These are phyloP conservation scores for Grammomys surdaster DNA, from an alignment of 2,113 vertebrate species.

Conservation along the genomic window DNA sequence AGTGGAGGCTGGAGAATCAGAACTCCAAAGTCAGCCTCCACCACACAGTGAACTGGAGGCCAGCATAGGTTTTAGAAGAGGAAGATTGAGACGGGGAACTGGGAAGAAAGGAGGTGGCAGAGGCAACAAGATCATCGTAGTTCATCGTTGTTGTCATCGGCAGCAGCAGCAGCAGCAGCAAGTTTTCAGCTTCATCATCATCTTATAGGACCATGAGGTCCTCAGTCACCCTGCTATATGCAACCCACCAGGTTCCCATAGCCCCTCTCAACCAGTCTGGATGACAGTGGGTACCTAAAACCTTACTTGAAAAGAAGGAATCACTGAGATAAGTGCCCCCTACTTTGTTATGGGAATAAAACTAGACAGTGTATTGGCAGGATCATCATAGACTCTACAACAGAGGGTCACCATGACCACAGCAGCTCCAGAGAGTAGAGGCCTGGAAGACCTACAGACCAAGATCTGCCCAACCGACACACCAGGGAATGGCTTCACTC, in stretches of 20 bases:
- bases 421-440: not conserved
- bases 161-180: not conserved
- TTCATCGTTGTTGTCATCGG: not conserved
- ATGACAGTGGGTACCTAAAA: not conserved
- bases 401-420: fast-evolving
- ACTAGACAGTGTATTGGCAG: not conserved
- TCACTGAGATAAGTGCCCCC: not conserved
- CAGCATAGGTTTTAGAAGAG: not conserved
- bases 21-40: not conserved
- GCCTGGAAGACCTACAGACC: not conserved
- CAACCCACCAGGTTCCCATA: not conserved
- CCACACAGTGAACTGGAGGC: not conserved
- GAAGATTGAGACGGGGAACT: not conserved
- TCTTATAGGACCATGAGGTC: not conserved
- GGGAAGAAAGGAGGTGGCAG: not conserved
- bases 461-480: not conserved
- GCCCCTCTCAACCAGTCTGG: not conserved
- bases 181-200: not conserved
- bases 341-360: not conserved
- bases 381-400: not conserved
- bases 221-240: not conserved
- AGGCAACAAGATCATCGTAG: not conserved
- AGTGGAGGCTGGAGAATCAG: not conserved
- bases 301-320: not conserved
- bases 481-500: not conserved